Percentiles rank a stretch among this genome's conserved stretches.
Conservation (phyloP, 2,797 vertebrate genomes). For the Threskiornis aethiopicus region DNA sequence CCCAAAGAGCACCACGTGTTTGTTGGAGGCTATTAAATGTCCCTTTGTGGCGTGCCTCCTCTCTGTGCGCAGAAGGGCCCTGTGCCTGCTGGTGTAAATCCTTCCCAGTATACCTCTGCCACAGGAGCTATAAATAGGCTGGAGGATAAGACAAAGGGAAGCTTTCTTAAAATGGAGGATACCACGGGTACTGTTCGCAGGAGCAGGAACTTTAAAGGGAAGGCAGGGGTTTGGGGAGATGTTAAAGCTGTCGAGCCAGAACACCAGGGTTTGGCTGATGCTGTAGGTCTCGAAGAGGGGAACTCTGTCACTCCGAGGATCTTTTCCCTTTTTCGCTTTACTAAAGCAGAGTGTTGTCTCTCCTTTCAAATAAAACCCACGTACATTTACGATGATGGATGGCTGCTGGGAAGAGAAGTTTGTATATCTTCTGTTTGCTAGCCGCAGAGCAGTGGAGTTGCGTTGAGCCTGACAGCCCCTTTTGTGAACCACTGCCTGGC, state of each 20-base stretch:
- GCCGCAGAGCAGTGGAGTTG: background rate
- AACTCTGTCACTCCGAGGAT: background rate
- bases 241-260: background rate
- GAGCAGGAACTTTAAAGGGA: background rate
- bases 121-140: background rate
- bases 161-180: slow-evolving; percentile 12
- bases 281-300: background rate
- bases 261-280: background rate
- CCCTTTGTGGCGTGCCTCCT: background rate
- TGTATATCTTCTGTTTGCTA: background rate
- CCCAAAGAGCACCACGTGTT: background rate
- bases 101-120: background rate
- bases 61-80: background rate
- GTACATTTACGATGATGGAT: background rate
- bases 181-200: background rate
- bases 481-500: background rate
- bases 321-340: background rate
- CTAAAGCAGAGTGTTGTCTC: background rate
- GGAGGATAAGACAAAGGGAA: slow-evolving; percentile 8
- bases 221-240: background rate
- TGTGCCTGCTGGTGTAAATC: background rate
- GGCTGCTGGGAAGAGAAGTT: background rate
- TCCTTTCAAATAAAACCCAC: background rate
- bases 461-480: background rate
- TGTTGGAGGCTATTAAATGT: background rate